A percentile compares a stretch with the other conserved stretches of the same genome.
phyloP scores from a whole-genome alignment of 2,888 invertebrate genomes.

The Heteromurus nitidus region DNA sequence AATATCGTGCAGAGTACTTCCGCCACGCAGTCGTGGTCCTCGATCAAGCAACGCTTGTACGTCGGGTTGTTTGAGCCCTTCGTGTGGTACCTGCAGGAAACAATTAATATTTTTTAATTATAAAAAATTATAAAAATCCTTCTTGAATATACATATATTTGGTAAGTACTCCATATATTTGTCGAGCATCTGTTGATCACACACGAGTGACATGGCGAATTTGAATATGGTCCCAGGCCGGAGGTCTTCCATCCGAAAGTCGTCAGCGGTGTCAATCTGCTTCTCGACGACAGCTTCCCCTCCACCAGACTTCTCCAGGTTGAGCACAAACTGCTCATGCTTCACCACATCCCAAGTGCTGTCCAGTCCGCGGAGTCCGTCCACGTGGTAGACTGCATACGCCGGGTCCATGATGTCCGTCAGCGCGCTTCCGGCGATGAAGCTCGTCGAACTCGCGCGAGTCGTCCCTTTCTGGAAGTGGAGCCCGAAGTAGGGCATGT shows the following conservation, averaged over 20 bases:
- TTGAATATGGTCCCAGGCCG: conserved; percentile 80
- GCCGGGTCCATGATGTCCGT: conserved; percentile 88
- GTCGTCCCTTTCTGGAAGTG: conserved; percentile 79
- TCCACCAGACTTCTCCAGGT: conserved; percentile 84
- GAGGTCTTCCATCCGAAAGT: conserved; percentile 81
- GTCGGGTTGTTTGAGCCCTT: conserved; percentile 15
- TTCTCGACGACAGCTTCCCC: conserved; percentile 82
- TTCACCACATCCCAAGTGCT: conserved; percentile 76
- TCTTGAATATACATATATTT: not conserved
- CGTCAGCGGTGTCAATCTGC: conserved; percentile 83
- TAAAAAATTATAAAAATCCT: not conserved
- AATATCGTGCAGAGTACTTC: conserved; percentile 17
- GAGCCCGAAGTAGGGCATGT: conserved; percentile 84
- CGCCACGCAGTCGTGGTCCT: not conserved
- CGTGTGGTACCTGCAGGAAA: conserved; percentile 11
- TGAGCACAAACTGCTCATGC: conserved; percentile 84
- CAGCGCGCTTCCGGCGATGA: conserved; percentile 80
- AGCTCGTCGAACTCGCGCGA: conserved; percentile 79
- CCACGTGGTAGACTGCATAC: conserved; percentile 84
- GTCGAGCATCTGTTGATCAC: conserved; percentile 78
- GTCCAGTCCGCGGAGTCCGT: conserved; percentile 76
- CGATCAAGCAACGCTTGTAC: not conserved
- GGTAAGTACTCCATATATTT: conserved; percentile 76
- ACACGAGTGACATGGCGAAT: conserved; percentile 80
- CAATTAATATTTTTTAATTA: not conserved